Conservation (phyloP, 2,888 invertebrate genomes). For the Bugulina stolonifera region DNA sequence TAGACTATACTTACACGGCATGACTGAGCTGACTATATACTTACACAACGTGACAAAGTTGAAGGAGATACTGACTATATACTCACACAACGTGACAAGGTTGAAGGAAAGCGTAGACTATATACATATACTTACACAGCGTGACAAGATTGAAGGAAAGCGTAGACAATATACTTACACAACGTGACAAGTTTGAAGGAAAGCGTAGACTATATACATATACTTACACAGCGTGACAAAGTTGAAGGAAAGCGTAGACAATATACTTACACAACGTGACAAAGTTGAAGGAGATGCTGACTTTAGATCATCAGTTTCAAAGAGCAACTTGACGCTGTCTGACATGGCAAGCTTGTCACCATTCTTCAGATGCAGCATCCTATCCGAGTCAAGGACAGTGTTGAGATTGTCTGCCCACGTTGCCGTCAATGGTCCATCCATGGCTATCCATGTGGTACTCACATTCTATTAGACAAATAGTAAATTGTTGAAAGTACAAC, state of each 20-base stretch:
- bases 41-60: too few relatives aligned
- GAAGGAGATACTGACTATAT: too few relatives aligned
- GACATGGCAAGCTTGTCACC: constrained; percentile 49
- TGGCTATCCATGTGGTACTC: constrained; percentile 50
- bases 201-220: too few relatives aligned
- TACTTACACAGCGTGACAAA: too few relatives aligned
- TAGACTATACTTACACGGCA: background rate
- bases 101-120: too few relatives aligned
- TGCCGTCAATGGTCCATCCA: constrained; percentile 48
- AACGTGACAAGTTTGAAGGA: too few relatives aligned
- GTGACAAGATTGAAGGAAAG: too few relatives aligned
- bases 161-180: too few relatives aligned
- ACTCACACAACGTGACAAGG: too few relatives aligned
- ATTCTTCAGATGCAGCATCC: constrained; percentile 47
- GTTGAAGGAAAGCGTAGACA: too few relatives aligned
- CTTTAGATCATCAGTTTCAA: constrained; percentile 48
- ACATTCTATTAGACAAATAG: constrained; percentile 38
- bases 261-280: constrained; percentile 33
- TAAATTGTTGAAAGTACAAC: background rate
- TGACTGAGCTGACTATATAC: background rate
- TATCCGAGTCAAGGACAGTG: constrained; percentile 43
- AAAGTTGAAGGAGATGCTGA: constrained; percentile 48
- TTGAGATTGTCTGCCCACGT: constrained; percentile 51
- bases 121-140: too few relatives aligned
- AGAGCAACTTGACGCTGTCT: constrained; percentile 48